Conservation (phyloP, 1,140 invertebrate species). For the Trachymyrmex septentrionalis region DNA sequence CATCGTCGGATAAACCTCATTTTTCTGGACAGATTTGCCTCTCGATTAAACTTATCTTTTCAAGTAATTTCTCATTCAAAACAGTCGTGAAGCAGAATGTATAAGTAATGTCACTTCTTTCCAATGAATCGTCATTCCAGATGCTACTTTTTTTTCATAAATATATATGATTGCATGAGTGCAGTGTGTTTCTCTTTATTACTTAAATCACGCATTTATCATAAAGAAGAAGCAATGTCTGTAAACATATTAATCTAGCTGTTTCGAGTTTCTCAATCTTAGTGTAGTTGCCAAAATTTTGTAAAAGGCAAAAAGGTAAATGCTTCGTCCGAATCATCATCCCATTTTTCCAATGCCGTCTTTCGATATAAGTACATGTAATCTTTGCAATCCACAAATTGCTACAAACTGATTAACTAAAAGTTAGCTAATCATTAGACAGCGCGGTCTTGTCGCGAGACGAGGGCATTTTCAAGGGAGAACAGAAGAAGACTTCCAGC, state of each 20-base stretch:
- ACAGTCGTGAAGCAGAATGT: neutral
- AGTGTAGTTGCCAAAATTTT: neutral
- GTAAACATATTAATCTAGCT: neutral
- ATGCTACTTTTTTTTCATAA: neutral
- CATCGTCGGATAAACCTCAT: neutral
- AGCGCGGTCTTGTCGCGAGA: neutral
- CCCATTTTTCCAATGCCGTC: neutral
- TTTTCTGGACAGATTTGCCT: neutral
- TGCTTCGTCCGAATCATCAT: neutral
- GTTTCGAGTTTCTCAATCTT: neutral
- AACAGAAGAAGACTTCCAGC: neutral
- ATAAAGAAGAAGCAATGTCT: neutral
- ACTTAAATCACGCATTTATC: neutral
- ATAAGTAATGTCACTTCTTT: neutral
- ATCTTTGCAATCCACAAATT: conserved; percentile 32
- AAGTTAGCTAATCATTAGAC: conserved; percentile 7
- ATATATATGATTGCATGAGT: neutral
- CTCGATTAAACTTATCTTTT: neutral
- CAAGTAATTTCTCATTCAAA: neutral
- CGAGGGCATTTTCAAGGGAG: conserved; percentile 20
- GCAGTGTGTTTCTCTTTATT: neutral
- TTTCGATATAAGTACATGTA: neutral
- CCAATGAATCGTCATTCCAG: neutral
- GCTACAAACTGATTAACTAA: conserved; percentile 4
- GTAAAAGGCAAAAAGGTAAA: neutral